A percentile compares a stretch with the other conserved stretches of the same genome.
Conservation (phyloP, 2,797 vertebrate genomes). For the Alfaro cultratus region DNA sequence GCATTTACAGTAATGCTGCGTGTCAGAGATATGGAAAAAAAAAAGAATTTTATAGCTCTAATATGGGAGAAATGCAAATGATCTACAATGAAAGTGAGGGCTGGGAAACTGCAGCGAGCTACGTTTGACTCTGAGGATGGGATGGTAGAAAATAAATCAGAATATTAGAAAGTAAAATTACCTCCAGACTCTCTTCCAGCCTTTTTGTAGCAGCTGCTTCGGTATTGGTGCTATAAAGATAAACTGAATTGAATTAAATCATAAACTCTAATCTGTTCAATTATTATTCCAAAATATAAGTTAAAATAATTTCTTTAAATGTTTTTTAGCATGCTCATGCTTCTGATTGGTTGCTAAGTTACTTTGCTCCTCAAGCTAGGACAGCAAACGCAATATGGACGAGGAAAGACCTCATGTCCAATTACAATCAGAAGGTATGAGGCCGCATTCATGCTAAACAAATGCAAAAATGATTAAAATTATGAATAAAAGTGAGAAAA, state of each 20-base stretch:
- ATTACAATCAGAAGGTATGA: too few species aligned
- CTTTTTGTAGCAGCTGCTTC: not conserved
- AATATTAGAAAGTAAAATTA: not conserved
- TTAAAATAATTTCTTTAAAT: too few species aligned
- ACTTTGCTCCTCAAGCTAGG: too few species aligned
- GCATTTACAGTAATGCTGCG: conserved; percentile 19
- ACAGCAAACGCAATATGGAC: too few species aligned
- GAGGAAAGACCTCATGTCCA: too few species aligned
- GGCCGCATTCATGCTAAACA: too few species aligned
- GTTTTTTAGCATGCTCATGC: too few species aligned
- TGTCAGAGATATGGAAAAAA: conserved; percentile 10
- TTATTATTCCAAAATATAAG: not conserved
- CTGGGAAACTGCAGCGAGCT: not conserved
- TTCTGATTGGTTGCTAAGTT: too few species aligned
- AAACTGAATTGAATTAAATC: not conserved
- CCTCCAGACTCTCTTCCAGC: not conserved
- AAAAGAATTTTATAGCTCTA: conserved; percentile 7
- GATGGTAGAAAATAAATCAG: not conserved
- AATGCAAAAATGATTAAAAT: too few species aligned
- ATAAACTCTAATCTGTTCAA: not conserved
- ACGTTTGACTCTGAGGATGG: conserved; percentile 1
- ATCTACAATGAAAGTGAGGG: conserved; percentile 9
- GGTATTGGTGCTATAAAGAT: not conserved
- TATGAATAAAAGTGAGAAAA: too few species aligned
- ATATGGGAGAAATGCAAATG: conserved; percentile 11